phyloP scores from a whole-genome alignment of 2,888 invertebrate species.

The Pammene fasciana region DNA sequence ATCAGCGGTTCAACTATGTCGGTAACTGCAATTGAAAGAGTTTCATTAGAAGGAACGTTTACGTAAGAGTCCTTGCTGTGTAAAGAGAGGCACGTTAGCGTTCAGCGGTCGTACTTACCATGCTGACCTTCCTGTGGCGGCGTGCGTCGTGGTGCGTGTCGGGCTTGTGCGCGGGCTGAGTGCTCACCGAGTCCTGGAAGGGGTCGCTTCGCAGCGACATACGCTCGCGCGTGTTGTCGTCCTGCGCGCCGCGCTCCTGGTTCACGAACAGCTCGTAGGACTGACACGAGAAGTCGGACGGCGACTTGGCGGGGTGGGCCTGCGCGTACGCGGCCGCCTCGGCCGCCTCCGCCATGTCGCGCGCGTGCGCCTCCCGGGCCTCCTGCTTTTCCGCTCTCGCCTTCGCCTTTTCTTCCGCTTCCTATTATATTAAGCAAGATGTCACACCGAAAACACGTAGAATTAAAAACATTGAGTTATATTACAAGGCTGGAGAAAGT shows the following conservation, averaged over 20 bases:
- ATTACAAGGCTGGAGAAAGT: constrained; percentile 15
- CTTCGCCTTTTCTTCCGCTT: constrained; percentile 92
- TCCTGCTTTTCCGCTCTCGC: constrained; percentile 86
- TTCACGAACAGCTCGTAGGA: constrained; percentile 96
- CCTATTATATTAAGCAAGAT: constrained; percentile 75
- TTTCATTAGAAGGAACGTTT: constrained; percentile 4
- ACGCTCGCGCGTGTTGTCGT: constrained; percentile 95
- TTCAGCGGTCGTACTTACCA: constrained; percentile 87
- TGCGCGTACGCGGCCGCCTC: constrained; percentile 85
- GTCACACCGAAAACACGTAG: constrained; percentile 17
- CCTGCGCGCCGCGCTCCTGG: constrained; percentile 93
- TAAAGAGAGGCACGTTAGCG: constrained; percentile 46
- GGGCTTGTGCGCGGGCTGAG: constrained; percentile 86
- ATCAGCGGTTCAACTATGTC: background rate
- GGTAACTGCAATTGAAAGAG: constrained; percentile 4
- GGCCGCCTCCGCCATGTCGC: constrained; percentile 85
- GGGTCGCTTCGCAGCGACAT: constrained; percentile 95
- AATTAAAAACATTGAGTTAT: constrained; percentile 22
- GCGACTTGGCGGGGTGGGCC: constrained; percentile 91
- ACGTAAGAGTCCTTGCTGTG: constrained; percentile 13
- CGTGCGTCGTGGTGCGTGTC: constrained; percentile 82
- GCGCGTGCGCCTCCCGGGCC: constrained; percentile 83
- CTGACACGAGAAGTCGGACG: constrained; percentile 95
- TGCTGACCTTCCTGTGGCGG: constrained; percentile 93
- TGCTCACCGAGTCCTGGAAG: constrained; percentile 94